Conservation (phyloP, 2,797 vertebrate genomes). For the Epinephelus awoara region DNA sequence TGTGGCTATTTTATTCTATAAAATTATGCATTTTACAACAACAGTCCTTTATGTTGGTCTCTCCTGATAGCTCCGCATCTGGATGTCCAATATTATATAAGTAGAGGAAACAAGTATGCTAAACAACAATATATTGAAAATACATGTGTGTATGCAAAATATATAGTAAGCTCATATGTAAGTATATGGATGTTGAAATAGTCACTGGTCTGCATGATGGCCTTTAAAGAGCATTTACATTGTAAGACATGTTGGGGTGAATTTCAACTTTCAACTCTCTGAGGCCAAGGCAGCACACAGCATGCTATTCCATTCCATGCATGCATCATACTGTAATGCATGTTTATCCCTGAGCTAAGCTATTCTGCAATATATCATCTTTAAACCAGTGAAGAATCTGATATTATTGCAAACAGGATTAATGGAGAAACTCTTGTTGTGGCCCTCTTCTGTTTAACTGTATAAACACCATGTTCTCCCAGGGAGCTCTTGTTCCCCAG, state of each 20-base stretch:
- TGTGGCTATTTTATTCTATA: too few species aligned
- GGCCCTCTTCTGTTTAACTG: neutral
- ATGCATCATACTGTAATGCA: neutral
- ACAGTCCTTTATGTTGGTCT: too few species aligned
- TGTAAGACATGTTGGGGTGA: neutral
- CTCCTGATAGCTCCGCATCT: too few species aligned
- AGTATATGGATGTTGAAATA: neutral
- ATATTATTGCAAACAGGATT: conserved; percentile 5
- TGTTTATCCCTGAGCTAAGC: neutral
- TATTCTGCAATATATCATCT: neutral
- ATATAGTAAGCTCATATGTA: neutral
- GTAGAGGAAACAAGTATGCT: neutral
- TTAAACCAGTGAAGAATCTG: neutral
- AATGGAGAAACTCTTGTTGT: neutral
- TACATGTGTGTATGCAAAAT: neutral
- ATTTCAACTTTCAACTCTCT: neutral
- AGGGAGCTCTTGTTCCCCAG: neutral
- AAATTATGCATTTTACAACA: too few species aligned
- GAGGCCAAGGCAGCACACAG: neutral
- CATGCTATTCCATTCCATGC: neutral
- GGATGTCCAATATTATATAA: too few species aligned
- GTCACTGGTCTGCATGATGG: neutral
- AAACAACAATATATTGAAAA: neutral
- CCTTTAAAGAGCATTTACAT: neutral
- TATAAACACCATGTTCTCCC: conserved; percentile 1